Percentiles rank a stretch among this genome's conserved stretches.
These are phyloP conservation scores for Pogonophryne albipinna DNA, from an alignment of 2,797 vertebrate genomes.

Conservation along the genomic window DNA sequence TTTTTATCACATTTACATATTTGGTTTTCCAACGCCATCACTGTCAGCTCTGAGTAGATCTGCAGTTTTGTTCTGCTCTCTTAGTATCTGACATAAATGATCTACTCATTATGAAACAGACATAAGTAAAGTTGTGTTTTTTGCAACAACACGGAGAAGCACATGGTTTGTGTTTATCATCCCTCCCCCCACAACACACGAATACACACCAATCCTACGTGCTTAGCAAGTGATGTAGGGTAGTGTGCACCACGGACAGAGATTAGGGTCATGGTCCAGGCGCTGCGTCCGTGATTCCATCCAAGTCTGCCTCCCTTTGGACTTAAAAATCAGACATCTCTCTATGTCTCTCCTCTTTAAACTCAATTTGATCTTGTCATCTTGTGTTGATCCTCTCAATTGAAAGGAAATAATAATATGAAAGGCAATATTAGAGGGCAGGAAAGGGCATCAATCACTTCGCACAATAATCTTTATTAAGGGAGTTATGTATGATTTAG, in stretches of 20 bases:
- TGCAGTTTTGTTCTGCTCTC: not conserved
- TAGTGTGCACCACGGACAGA: slow-evolving; percentile 67
- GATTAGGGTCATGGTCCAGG: slow-evolving; percentile 71
- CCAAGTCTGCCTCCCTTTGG: slow-evolving; percentile 36
- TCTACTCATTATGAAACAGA: not conserved
- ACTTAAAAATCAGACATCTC: slow-evolving; percentile 21
- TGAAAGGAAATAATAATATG: slow-evolving; percentile 17
- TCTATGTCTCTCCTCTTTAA: not conserved
- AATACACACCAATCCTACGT: slow-evolving; percentile 30
- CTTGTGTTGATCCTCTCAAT: slow-evolving; percentile 25
- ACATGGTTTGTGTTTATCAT: slow-evolving; percentile 61
- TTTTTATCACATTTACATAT: not conserved
- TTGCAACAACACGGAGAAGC: slow-evolving; percentile 26
- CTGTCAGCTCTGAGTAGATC: not conserved
- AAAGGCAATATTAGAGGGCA: slow-evolving; percentile 30
- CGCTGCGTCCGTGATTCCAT: slow-evolving; percentile 47
- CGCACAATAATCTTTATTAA: slow-evolving; percentile 9
- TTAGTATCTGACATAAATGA: not conserved
- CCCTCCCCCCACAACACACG: slow-evolving; percentile 19
- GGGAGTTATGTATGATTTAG: slow-evolving; percentile 9
- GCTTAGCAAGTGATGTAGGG: slow-evolving; percentile 54
- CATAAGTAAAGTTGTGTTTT: not conserved
- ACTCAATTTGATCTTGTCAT: slow-evolving; percentile 13
- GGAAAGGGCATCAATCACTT: not conserved
- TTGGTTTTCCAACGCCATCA: not conserved